These are phyloP conservation scores for Ophiothrix spiculata DNA, from an alignment of 35 echinoderm and acorn worm genomes.

Conservation along the genomic window DNA sequence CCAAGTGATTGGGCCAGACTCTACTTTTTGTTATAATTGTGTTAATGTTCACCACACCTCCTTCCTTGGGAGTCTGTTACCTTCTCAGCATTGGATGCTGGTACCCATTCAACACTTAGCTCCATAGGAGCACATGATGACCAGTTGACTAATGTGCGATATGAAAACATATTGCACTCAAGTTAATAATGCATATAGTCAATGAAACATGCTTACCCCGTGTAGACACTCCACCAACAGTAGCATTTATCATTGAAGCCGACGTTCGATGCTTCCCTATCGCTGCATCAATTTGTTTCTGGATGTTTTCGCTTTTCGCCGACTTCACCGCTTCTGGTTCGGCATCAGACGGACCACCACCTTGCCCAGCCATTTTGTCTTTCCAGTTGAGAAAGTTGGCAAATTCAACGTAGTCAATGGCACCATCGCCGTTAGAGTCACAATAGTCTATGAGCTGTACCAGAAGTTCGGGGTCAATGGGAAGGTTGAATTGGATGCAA, in stretches of 20 bases:
- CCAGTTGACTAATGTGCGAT: no score
- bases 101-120: no score
- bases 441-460: constrained; percentile 77
- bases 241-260: constrained; percentile 71
- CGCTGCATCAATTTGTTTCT: constrained; percentile 88
- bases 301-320: constrained; percentile 48
- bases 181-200: no score
- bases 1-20: no score
- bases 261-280: constrained; percentile 91
- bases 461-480: constrained; percentile 76
- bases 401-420: constrained; percentile 85
- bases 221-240: constrained; percentile 89
- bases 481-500: constrained; percentile 94
- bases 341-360: constrained; percentile 13
- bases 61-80: no score
- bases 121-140: no score
- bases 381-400: constrained; percentile 99
- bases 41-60: no score
- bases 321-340: constrained; percentile 15
- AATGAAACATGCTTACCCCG: constrained; percentile 66
- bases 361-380: constrained; percentile 83
- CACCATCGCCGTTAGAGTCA: constrained; percentile 63
- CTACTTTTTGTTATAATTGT: no score
- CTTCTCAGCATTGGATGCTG: no score
- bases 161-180: no score